These are phyloP conservation scores for Morone chrysops DNA, from an alignment of 2,113 vertebrate genomes.

Conservation along the genomic window DNA sequence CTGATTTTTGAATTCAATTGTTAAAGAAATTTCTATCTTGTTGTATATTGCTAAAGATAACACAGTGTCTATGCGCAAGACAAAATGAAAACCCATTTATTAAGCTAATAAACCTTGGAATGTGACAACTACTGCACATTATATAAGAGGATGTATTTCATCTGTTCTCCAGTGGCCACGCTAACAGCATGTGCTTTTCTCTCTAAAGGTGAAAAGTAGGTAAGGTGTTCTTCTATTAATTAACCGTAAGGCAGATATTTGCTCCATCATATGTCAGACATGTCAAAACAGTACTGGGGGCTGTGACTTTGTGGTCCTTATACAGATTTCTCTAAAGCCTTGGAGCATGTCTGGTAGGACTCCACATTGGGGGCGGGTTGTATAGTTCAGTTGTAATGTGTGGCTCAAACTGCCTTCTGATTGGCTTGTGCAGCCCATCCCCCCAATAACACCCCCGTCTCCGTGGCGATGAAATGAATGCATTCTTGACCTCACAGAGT, in stretches of 20 bases:
- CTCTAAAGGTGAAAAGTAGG: neutral
- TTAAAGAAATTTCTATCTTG: too few species aligned
- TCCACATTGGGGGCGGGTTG: neutral
- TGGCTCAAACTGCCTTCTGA: slow-evolving; percentile 43
- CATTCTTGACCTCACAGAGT: slow-evolving; percentile 61
- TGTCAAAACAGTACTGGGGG: neutral
- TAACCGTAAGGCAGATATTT: neutral
- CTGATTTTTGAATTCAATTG: neutral
- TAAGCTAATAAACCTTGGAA: slow-evolving; percentile 5
- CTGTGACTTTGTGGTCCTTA: neutral
- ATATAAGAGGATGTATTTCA: slow-evolving; percentile 16
- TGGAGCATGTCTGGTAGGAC: slow-evolving; percentile 9
- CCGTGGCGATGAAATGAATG: slow-evolving; percentile 56
- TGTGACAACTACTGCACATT: slow-evolving; percentile 13
- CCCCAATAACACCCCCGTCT: slow-evolving; percentile 40
- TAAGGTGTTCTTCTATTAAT: neutral
- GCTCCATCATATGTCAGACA: neutral
- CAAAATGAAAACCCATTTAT: neutral
- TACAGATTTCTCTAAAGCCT: slow-evolving; percentile 40
- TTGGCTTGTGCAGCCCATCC: slow-evolving; percentile 67
- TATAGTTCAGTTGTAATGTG: slow-evolving; percentile 33
- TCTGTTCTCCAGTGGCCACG: neutral
- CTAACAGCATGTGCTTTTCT: neutral
- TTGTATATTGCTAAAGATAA: neutral
- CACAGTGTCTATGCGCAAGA: neutral